Conservation (phyloP, 2,113 vertebrate genomes). For the Guaruba guarouba region DNA sequence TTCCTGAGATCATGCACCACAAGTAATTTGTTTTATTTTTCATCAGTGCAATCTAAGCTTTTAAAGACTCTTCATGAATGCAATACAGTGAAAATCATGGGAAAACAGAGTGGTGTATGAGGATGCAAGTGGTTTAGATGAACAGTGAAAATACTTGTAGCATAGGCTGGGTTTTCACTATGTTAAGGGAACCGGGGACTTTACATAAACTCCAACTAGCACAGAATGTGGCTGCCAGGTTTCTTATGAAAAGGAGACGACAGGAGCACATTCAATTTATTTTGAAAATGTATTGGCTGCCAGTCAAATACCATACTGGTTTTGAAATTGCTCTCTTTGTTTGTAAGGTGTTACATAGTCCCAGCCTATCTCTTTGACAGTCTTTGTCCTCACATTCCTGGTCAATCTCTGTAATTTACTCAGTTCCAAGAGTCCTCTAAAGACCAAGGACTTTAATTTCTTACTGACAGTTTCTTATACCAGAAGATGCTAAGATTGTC, state of each 20-base stretch:
- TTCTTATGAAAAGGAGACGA: constrained; percentile 74
- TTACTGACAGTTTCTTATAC: background rate
- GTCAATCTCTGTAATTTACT: constrained; percentile 7
- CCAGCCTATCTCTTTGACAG: constrained; percentile 43
- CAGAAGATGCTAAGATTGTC: background rate
- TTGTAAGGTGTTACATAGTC: constrained; percentile 52
- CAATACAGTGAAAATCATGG: background rate
- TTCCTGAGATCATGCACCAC: background rate
- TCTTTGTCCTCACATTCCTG: constrained; percentile 42
- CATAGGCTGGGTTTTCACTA: constrained; percentile 17
- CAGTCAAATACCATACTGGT: constrained; percentile 67
- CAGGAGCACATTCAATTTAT: constrained; percentile 67
- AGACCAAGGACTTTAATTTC: background rate
- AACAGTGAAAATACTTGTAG: constrained; percentile 49
- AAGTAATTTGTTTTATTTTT: background rate
- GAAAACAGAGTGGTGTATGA: background rate
- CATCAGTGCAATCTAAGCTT: background rate
- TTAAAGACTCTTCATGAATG: background rate
- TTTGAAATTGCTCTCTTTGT: constrained; percentile 63
- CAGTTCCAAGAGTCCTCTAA: background rate
- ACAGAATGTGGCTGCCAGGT: constrained; percentile 62
- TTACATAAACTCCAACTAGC: constrained; percentile 61
- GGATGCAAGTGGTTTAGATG: constrained; percentile 26
- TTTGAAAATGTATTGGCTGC: constrained; percentile 67
- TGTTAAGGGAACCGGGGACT: constrained; percentile 58